Conservation (phyloP, 2,113 vertebrate species). For the Notiomystis cincta region DNA sequence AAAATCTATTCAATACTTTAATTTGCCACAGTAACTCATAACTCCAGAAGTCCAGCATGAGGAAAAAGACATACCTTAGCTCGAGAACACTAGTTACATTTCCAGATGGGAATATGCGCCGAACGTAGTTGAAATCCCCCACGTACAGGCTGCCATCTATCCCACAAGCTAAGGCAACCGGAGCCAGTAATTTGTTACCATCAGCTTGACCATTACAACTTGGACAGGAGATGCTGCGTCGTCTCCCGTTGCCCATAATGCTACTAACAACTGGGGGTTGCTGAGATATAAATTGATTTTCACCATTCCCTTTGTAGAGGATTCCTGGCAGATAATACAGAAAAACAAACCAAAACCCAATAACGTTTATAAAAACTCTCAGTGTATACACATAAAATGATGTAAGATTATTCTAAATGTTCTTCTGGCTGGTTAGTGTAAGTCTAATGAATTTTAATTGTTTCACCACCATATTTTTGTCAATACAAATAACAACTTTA, state of each 20-base stretch:
- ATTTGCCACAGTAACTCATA: not conserved
- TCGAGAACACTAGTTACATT: conserved; percentile 97
- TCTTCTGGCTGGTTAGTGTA: not conserved
- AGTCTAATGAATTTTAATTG: not conserved
- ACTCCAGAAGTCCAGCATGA: not conserved
- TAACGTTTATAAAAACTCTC: not conserved
- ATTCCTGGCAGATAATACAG: conserved; percentile 77
- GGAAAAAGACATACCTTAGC: conserved; percentile 81
- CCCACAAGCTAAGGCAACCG: conserved; percentile 91
- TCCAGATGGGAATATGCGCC: conserved; percentile 92
- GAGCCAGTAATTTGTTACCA: conserved; percentile 96
- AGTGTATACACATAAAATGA: not conserved
- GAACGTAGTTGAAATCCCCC: conserved; percentile 98
- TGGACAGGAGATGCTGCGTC: conserved; percentile 95
- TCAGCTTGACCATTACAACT: conserved; percentile 97
- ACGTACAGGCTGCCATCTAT: conserved; percentile 94
- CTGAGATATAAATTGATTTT: conserved; percentile 96
- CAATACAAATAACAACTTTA: not conserved
- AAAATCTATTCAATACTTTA: not conserved
- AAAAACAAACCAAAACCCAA: not conserved
- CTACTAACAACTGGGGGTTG: conserved; percentile 93
- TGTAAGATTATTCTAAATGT: not conserved
- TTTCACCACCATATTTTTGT: not conserved
- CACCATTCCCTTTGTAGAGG: conserved; percentile 95
- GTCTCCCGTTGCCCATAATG: conserved; percentile 96